phyloP scores from a whole-genome alignment of 2,888 invertebrate species.

The Eretmocerus hayati region DNA sequence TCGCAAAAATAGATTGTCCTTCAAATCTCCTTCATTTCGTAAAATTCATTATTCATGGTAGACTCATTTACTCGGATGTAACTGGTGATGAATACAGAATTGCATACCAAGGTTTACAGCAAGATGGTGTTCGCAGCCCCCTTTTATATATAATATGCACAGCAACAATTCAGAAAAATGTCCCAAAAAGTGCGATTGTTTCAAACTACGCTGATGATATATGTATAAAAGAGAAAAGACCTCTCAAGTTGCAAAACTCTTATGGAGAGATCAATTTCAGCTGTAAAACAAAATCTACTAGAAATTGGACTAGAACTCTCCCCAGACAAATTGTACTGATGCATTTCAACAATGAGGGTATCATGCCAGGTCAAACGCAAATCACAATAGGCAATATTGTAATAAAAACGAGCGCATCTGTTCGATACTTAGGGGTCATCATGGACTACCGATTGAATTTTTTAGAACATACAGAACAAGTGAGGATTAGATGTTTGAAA shows the following conservation, averaged over 20 bases:
- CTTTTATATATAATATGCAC: background rate
- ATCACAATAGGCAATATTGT: background rate
- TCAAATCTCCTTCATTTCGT: background rate
- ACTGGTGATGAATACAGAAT: background rate
- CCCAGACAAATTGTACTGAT: constrained; percentile 1
- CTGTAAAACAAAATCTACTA: background rate
- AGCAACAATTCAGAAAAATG: background rate
- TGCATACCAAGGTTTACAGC: background rate
- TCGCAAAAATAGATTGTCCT: background rate
- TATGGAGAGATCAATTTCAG: background rate
- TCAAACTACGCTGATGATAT: constrained; percentile 13
- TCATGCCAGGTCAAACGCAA: background rate
- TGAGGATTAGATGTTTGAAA: constrained; percentile 1
- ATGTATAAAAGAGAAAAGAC: background rate
- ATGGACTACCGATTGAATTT: background rate
- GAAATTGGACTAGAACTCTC: background rate
- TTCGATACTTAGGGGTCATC: background rate
- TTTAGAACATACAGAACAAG: background rate
- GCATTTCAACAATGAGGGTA: constrained; percentile 1
- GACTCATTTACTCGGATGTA: background rate
- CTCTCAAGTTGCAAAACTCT: background rate
- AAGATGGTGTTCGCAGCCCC: background rate
- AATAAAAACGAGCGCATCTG: background rate
- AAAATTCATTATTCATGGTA: background rate
- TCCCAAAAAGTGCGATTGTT: background rate